Evolutionary conservation across 2,888 invertebrate genomes (phyloP), one percentile per base, ranked within the genome.

Genomic region (Limenitis camilla): DNA sequence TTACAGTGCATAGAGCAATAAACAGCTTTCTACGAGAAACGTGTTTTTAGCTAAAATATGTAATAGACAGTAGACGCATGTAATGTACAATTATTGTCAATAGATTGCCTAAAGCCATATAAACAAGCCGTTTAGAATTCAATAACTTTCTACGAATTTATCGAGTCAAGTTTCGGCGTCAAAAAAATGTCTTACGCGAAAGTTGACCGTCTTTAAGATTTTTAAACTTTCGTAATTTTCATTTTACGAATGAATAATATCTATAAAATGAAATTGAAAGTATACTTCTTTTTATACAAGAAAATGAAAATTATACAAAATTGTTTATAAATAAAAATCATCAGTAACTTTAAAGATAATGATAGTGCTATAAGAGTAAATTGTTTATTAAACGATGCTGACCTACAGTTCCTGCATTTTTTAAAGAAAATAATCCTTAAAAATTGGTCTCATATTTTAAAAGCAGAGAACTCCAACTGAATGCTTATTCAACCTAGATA

Each of bases 181-280:
- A 45, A 6, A 49, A 52, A 55, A 43, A 49, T 45, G 19, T 35
- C 40, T 46, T 44, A 36, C 31, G 55, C 45, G 49, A 55, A 55
- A 55, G 55, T 55, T 52, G 52, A 43, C 8, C 31, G 9, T 52
- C 41, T 40, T 42, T 35, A 40, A 7, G 29, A 40, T 35, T 31
- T 49, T 40, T 45, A 52, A 41, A 38, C 31, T 46, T 52, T 47
- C 44, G 39, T 55, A 47, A 48, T 47, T 47, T 51, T 38, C 29
- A 35, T 49, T 48, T 41, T 41, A 8, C 41, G 19, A n/a, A 40
- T 29, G 11, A 41, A 32, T 42, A 19, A 32, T 42, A 42, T 42
- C 27, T 32, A n/a, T 8, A 9, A 42, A 32, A 9, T 32, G 27
- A 42, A 19, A n/a, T 9, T 19, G n/a, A n/a, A 42, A 32, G 31